Evolutionary conservation across 2,113 vertebrate species (phyloP), one percentile per base, ranked within the genome.

Genomic region (Kobus ellipsiprymnus): DNA sequence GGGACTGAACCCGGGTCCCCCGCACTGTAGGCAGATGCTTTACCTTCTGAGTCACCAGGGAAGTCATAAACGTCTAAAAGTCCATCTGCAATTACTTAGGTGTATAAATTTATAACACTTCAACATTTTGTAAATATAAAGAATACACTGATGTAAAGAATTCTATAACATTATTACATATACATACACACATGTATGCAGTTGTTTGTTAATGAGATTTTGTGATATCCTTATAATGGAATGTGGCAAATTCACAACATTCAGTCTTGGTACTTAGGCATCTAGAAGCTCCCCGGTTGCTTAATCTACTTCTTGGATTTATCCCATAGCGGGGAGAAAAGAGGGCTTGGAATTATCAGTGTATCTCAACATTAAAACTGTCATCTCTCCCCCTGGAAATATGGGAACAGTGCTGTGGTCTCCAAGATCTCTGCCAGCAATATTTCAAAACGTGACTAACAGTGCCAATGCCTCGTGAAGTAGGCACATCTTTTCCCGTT

Each of bases 401-500:
- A 97, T 46, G 54, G 94, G 96, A 92, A n/a, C 90, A 14, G 17
- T 83, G 78, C 54, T 94, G 94, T 93, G 74, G 96, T 97, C 97
- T 95, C 97, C 57, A 98, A 98, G 98, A 98, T 97, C 97, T 97
- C 97, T 98, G 84, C 96, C 91, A 91, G 91, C 91, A 98, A 97
- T 98, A 98, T 97, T 98, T 98, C 98, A 98, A 97, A 98, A 98
- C 95, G 97, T 98, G 98, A 98, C 96, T 97, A 97, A 98, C 97
- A 94, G 97, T 96, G 94, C 94, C 97, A 98, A 97, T 98, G 95
- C 94, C 94, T 95, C 93, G 86, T 87, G 92, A 93, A 98, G 96
- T 90, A 82, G 96, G 86, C 92, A 87, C 98, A 97, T 98, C 94
- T 97, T 98, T 98, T 87, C 98, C 97, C 91, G 89, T 98, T 97